These are phyloP conservation scores for Tautogolabrus adspersus DNA, from an alignment of 2,113 vertebrate genomes.

Conservation along the genomic window DNA sequence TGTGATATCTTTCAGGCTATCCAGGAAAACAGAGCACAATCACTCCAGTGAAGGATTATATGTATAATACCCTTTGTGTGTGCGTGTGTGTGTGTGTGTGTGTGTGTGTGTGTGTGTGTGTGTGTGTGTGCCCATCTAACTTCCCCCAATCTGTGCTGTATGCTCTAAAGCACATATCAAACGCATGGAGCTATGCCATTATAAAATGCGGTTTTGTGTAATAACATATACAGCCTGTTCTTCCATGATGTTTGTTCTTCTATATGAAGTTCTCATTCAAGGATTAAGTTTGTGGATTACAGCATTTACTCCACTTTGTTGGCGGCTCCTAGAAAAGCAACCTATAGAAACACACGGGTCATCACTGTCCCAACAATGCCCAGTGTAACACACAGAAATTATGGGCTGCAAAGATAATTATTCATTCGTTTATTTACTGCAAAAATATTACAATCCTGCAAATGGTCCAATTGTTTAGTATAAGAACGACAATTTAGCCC, in stretches of 20 bases:
- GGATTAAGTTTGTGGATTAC: conserved; percentile 56
- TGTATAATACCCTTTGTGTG: conserved; percentile 37
- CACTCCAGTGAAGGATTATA: conserved; percentile 49
- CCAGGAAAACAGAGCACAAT: conserved; percentile 54
- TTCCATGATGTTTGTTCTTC: conserved; percentile 19
- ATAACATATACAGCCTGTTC: not conserved
- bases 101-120: conserved; percentile 3
- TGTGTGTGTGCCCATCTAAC: conserved; percentile 18
- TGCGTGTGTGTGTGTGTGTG: conserved; percentile 10
- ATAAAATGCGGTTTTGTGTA: conserved; percentile 13
- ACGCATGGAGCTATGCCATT: conserved; percentile 36
- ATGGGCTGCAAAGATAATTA: not conserved
- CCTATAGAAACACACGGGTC: conserved; percentile 5
- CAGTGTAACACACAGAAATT: no score
- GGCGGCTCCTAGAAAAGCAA: not conserved
- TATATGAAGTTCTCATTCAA: conserved; percentile 44
- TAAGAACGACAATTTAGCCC: no score
- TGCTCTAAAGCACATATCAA: conserved; percentile 29
- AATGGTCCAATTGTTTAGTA: no score
- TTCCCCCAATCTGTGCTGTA: conserved; percentile 16
- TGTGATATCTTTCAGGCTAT: conserved; percentile 40
- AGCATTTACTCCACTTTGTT: not conserved
- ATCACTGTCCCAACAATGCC: no score
- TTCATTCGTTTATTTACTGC: no score
- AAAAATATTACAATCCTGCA: no score